phyloP scores from a whole-genome alignment of 37 sponge, comb jelly and placozoan species.

The Hexactinellida sp. region DNA sequence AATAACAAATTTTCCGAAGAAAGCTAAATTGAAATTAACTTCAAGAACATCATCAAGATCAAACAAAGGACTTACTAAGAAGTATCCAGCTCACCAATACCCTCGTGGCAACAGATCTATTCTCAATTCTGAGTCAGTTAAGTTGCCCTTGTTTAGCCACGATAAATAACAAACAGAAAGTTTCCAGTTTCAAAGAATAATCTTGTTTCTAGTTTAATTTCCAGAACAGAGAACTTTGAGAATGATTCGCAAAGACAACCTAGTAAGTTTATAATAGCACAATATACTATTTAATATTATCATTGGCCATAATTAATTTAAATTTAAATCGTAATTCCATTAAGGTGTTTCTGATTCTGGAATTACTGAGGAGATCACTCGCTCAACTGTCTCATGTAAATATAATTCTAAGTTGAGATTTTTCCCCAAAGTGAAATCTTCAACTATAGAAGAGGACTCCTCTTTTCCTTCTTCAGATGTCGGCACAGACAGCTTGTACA shows the following conservation, averaged over 20 bases:
- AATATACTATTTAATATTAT: not conserved
- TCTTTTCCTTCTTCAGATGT: not conserved
- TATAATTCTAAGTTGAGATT: not conserved
- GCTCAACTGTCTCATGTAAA: not conserved
- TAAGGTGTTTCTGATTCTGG: too few species aligned
- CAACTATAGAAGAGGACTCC: not conserved
- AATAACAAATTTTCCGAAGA: not conserved
- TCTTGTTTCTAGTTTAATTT: not conserved
- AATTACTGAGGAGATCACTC: too few species aligned
- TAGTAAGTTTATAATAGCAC: not conserved
- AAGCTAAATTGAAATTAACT: not conserved
- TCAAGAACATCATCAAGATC: slow-evolving; percentile 12
- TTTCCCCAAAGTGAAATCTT: not conserved
- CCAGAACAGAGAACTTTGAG: not conserved
- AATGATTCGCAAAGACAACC: not conserved
- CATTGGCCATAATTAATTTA: not conserved
- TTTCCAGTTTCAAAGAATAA: not conserved
- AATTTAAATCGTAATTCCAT: too few species aligned
- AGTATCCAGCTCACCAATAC: not conserved
- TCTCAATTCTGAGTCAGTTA: too few species aligned
- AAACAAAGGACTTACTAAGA: not conserved
- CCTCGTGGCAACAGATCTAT: not conserved
- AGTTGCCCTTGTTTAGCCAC: too few species aligned
- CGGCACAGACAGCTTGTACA: too few species aligned
- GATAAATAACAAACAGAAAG: not conserved